Conservation (phyloP, 2,797 vertebrate species). For the Galaxias olidus region DNA sequence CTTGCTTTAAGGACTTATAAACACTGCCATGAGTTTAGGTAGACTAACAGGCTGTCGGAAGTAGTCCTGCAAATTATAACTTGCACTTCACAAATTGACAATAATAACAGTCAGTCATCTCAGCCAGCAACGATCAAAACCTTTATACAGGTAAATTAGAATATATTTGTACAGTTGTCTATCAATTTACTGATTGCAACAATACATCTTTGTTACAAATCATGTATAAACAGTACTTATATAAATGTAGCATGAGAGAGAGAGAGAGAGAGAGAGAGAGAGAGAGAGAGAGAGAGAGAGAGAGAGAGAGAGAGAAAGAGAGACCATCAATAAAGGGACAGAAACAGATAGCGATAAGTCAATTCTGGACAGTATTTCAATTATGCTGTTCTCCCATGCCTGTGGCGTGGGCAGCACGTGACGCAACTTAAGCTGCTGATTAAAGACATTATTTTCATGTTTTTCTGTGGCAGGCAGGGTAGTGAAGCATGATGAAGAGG, state of each 20-base stretch:
- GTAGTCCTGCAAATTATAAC: no score
- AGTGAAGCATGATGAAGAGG: constrained; percentile 52
- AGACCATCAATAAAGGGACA: not conserved
- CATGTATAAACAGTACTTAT: not conserved
- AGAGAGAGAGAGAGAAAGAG: not conserved
- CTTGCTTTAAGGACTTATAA: not conserved
- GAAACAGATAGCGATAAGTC: constrained; percentile 14
- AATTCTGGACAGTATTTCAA: constrained; percentile 29
- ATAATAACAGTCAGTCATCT: no score
- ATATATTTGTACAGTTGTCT: no score
- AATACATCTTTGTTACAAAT: no score
- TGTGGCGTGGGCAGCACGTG: constrained; percentile 52
- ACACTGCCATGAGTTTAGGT: not conserved
- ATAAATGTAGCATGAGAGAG: not conserved
- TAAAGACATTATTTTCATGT: constrained; percentile 56
- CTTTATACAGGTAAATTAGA: no score
- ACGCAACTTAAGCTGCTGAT: constrained; percentile 48
- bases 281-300: constrained; percentile 1
- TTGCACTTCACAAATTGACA: no score
- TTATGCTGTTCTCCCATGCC: constrained; percentile 14
- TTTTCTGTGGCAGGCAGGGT: constrained; percentile 50
- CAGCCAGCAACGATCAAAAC: no score
- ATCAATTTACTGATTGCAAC: no score
- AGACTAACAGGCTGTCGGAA: no score
- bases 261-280: not conserved